Evolutionary conservation across 92 coral and sea anemone genomes (phyloP), one percentile per base, ranked within the genome.

Genomic region (Siderastrea radians): DNA sequence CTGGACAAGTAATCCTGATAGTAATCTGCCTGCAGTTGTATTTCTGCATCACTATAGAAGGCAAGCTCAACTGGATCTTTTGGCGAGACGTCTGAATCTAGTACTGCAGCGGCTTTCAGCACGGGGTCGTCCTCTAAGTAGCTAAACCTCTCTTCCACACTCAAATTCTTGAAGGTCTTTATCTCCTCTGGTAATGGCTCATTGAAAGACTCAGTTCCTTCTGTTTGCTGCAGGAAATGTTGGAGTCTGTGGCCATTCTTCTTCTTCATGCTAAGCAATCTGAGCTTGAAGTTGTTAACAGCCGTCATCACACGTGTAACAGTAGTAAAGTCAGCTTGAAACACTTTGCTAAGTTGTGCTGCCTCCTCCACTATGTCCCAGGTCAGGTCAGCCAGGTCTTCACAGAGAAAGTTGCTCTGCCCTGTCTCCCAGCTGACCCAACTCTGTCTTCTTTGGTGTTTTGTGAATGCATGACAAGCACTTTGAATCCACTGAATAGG

Each of bases 291-390:
- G 19, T 74, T 74, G 79, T 74, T 74, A 7, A 74, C 79, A 52
- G 79, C 79, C 13, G 79, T 52, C 81, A 77, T 77, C 13, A 68
- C 82, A 19, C 49, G 69, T 59, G 69, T 77, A 43, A 77, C 82
- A 77, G 57, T 77, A 7, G 82, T 60, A 16, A 77, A 77, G 82
- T 77, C 82, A 77, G 82, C 70, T 77, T 57, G 82, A 62, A 77
- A 77, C 54, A 58, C 70, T 77, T 77, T 60, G 16, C 68, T 77
- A 1, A 77, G 82, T 51, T 58, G 70, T 77, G 70, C 68, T 77
- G 82, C 82, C 82, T 77, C 82, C 69, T 77, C 70, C 70, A 77
- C 57, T 0, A 77, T 77, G 70, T 77, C 70, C 82, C 82, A 77
- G 38, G 82, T 77, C 68, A 60, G 70, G 82, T 77, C 70, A 19